These are phyloP conservation scores for Apotomis betuletana DNA, from an alignment of 2,888 invertebrate species.

Conservation along the genomic window DNA sequence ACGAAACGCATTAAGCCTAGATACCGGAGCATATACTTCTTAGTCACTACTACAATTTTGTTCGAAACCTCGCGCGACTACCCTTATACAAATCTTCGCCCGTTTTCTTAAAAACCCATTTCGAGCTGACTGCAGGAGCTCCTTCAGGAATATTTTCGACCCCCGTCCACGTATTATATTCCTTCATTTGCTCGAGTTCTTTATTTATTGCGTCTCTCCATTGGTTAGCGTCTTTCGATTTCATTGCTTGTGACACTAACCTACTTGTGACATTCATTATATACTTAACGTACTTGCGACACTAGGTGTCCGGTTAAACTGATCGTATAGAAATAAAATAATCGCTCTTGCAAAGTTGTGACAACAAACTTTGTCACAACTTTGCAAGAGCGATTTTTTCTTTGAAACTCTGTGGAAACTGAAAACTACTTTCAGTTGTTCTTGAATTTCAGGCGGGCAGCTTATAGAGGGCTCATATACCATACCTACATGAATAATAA, in stretches of 20 bases:
- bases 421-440: no score
- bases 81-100: neutral
- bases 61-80: neutral
- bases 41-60: neutral
- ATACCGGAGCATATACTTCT: neutral
- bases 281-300: no score
- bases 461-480: no score
- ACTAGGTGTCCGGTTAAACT: no score
- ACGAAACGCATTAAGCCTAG: neutral
- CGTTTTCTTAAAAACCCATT: constrained; percentile 35
- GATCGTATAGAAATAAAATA: no score
- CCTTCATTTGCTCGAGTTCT: constrained; percentile 36
- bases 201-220: constrained; percentile 37
- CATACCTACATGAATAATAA: no score
- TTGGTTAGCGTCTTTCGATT: constrained; percentile 15
- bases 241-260: constrained; percentile 27
- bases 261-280: no score
- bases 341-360: no score
- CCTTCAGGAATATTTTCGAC: neutral
- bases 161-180: constrained; percentile 42
- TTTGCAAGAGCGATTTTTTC: no score
- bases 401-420: no score
- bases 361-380: no score
- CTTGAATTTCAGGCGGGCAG: no score
- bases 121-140: constrained; percentile 18